Conservation (phyloP, 2,797 vertebrate species). For the Bryconaethiops microstoma region DNA sequence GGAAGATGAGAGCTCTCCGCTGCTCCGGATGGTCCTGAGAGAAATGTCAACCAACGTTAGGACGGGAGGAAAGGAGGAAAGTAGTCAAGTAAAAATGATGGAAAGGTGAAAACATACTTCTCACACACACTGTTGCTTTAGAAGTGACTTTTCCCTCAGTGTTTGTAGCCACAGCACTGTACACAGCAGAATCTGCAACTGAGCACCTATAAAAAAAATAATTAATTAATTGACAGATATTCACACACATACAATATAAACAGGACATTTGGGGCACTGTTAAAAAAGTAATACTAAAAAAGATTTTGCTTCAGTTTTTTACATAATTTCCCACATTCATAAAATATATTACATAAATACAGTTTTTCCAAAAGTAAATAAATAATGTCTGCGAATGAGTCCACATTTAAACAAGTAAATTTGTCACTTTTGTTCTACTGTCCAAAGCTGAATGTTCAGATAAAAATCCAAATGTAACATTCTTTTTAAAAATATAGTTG, state of each 20-base stretch:
- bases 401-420: neutral
- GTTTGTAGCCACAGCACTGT: conserved; percentile 92
- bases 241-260: neutral
- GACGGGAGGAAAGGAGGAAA: neutral
- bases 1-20: conserved; percentile 67
- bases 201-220: conserved; percentile 75
- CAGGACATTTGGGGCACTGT: no score
- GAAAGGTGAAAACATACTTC: conserved; percentile 78
- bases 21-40: conserved; percentile 66
- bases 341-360: neutral
- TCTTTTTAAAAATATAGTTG: neutral
- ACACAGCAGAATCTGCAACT: conserved; percentile 90
- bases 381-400: neutral
- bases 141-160: conserved; percentile 84
- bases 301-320: no score
- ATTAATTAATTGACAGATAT: neutral
- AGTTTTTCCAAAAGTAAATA: neutral
- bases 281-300: no score
- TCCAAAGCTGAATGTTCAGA: neutral
- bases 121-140: conserved; percentile 85
- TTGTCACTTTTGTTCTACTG: neutral
- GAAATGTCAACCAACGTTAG: conserved; percentile 24
- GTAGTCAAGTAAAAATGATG: neutral
- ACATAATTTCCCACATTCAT: neutral
- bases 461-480: neutral